Base-by-base conservation (phyloP, 2,113 vertebrate species). In the Myxocyprinus asiaticus region DNA sequence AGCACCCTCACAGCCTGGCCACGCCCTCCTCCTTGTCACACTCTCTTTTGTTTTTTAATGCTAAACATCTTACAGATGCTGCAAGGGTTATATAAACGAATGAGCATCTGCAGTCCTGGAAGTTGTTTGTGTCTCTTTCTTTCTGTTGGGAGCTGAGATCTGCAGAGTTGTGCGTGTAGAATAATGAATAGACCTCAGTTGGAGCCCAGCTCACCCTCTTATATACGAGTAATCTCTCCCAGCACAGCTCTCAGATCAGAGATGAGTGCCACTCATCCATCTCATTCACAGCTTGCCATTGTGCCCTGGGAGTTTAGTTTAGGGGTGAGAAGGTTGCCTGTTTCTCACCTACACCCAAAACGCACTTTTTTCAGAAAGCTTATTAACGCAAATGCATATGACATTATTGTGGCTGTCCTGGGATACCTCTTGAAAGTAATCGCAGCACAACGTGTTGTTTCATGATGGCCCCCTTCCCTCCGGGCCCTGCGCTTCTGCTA, bases 241-340 rank as follows among this genome's bases (percentile, higher is more conserved):
- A 64, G 66, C 55, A 66, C 82, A 70, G 71, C 85, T 87, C 85
- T 86, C 85, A 87, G 82, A 77, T 85, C 80, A 87, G 75, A 85
- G 72, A 73, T 65, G 5, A 33, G 22, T 33, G 22, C 22, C 22
- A 33, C 22, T 33, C 22, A 33, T 33, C 22, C 22, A 33, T 33
- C 77, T 85, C 48, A 48, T 79, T 76, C 70, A 15, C 83, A 87
- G 82, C 74, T 83, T 73, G 80, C 82, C 74, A 74, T 88, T 89
- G 86, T 82, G 55, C 88, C 59, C 56, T 42, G 78, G 83, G 80
- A 87, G 80, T 82, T 87, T 86, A 87, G 82, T 86, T 77, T 65
- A 33, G 87, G 88, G 92, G 91, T 92, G 89, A 93, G 87, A 85
- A 91, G 91, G 91, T 93, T 92, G 87, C 84, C 84, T 66, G 78